Base-by-base conservation (phyloP, 1,140 invertebrate species). In the Dysdera silvatica region DNA sequence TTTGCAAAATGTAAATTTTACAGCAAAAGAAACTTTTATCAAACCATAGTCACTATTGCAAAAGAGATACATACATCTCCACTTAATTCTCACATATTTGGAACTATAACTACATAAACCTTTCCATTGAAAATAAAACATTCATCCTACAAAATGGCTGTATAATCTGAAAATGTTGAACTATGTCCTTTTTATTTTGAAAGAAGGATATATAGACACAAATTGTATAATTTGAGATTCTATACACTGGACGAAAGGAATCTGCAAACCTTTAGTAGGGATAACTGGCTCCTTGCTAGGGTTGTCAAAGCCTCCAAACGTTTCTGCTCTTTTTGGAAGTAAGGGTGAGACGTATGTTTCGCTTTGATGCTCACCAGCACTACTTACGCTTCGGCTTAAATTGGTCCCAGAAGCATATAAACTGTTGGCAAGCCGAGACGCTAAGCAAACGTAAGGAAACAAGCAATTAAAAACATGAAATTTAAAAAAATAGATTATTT, bases 271-370 rank as follows among this genome's bases (percentile, higher is more conserved):
- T 61, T 61, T 61, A 23, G 26, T 28, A 31, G 47, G 47, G 20
- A 23, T 35, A 23, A 28, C 51, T 67, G 62, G 56, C 10, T 67
- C 67, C 48, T 68, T 67, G 7, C 37, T 54, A 3, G 66, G 61
- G 31, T 63, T 67, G 76, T 95, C 92, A 72, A 95, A 95, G 2
- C 92, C 93, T 10, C 90, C 91, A 78, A 95, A 96, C 1, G 93
- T 95, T 78, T 95, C 92, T 1, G 93, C 91, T 26, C 92, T 80
- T 70, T 91, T 87, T 6, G 93, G 91, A 58, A 95, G 75, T 18
- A 88, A 85, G 10, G 89, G 86, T 24, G 87, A 87, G 37, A 87
- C 82, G 72, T 89, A 92, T 10, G 85, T 82, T 12, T 85, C 84
- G 71, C 87, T 92, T 65, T 93, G 88, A 61, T 89, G 84, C 76